Evolutionary conservation across 2,113 vertebrate species (phyloP), one percentile per base, ranked within the genome.

Genomic region (Pogonocichla stellata): DNA sequence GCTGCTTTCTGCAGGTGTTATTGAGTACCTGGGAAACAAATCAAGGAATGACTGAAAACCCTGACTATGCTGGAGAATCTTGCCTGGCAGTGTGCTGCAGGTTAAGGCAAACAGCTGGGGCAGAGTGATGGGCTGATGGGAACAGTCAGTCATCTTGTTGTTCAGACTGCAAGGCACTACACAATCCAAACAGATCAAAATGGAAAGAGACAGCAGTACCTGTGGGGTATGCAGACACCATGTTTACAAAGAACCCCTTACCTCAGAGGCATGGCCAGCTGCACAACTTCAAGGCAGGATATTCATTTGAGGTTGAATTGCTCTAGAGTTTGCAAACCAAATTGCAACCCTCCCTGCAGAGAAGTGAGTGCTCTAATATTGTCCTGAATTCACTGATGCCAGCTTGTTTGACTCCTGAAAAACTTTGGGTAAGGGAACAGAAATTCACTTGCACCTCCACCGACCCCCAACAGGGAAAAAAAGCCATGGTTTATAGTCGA

Each of bases 101-200:
- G 75, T 91, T 75, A 73, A 82, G 38, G 40, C 31, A 36, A 88
- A 80, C 48, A 81, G 89, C 72, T 86, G 86, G 50, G 78, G 67
- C 61, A 60, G n/a, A 85, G 65, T 65, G 84, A 93, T 58, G 74
- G 78, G 62, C 80, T 92, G 82, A 86, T 75, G 57, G 62, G 64
- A 95, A 79, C 66, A 77, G 92, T 86, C 85, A 85, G 56, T 93
- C 81, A 53, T 91, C 80, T 85, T 80, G 38, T 48, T 87, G 61
- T 51, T 86, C 91, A 85, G 70, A 61, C 80, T 79, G 66, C 56
- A 88, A 96, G 92, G 82, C 92, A 90, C 58, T 48, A 17, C 42
- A 65, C 74, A 80, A 65, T 56, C 77, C n/a, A 54, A 82, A 85
- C 25, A 94, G 62, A 93, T 65, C 54, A 92, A 92, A 90, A 90